Evolutionary conservation across 2,113 vertebrate species (phyloP), one percentile per base, ranked within the genome.

Genomic region (Laterallus jamaicensis): DNA sequence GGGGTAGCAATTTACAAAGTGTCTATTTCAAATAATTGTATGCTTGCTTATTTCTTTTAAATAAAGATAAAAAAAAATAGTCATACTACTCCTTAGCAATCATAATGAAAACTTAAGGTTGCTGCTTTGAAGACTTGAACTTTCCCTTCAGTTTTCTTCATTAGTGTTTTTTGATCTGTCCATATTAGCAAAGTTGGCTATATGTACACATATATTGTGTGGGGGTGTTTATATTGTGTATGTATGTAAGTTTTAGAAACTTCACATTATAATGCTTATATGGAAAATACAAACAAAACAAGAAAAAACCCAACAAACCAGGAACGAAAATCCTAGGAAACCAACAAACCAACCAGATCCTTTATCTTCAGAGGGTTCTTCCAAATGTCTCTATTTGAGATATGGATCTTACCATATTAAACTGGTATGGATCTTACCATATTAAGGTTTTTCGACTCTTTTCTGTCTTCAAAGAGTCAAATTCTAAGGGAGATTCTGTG

Each of bases 141-240:
- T 63, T 0, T 50, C 16, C 25, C 16, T 55, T 52, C 8, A 1
- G 10, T 64, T 80, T 69, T 52, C 32, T 64, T 91, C 14, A 19
- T 77, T n/a, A 49, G 32, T 13, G 22, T 3, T 29, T 47, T 52
- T 80, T 71, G 9, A 31, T 35, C 47, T 64, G 5, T 31, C 39
- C 29, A 8, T 67, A n/a, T 29, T 47, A 66, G 11, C 10, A 44
- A 15, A 39, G 8, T 25, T 52, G 15, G 14, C 12, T 37, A 1
- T 24, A 9, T 15, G 4, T 44, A 18, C 40, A 11, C 2, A 1
- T 29, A 4, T 50, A 20, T 14, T 1, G 1, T 39, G 7, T 68
- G 6, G n/a, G 7, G 26, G 12, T 50, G 5, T 63, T 10, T 66
- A 37, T 83, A 47, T 50, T 47, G 2, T 11, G 1, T 20, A 26